Base-by-base conservation (phyloP, 2,797 vertebrate species). In the Sitta carolinensis region DNA sequence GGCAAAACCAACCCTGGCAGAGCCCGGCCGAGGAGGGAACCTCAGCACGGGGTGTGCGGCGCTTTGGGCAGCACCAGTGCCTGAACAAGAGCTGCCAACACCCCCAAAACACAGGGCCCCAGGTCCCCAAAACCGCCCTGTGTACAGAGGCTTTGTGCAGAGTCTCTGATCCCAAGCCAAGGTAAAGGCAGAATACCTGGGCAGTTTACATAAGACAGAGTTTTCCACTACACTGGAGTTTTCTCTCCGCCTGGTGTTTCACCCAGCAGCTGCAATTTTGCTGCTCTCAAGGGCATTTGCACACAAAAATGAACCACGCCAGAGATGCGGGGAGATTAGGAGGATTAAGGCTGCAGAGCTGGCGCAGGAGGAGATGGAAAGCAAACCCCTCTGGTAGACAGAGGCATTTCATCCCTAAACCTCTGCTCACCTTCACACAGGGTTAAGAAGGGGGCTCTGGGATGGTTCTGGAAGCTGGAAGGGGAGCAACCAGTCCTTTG, bases 281-380 rank as follows among this genome's bases (percentile, higher is more conserved):
- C 11, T 3, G 51, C 82, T 95, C 79, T 95, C 84, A 92, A 95
- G 90, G 90, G 84, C 94, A 93, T 76, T 89, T 6, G 6, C 64
- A 74, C 89, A 83, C 87, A 77, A 73, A 96, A 94, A 93, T 68
- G 93, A 95, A 89, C 95, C 82, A 57, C 10, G 3, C 87, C 89
- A 74, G 91, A 91, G 93, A 94, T 83, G 91, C 0, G 20, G 72
- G 80, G 68, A 94, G 95, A 96, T 96, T 87, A 95, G 87, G 68
- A 82, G 89, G 64, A 93, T 95, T 91, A 95, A 61, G 68, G 73
- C 76, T 90, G 73, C 76, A 70, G 94, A 92, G 40, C 82, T 89
- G 89, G 75, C 1, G 0, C 57, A 63, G 83, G 64, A 77, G 21
- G 76, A 84, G 67, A 43, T 59, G 59, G 52, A 48, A 38, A 26